Evolutionary conservation across 1,140 invertebrate species (phyloP).

Genomic region (Lepidurus arcticus): DNA sequence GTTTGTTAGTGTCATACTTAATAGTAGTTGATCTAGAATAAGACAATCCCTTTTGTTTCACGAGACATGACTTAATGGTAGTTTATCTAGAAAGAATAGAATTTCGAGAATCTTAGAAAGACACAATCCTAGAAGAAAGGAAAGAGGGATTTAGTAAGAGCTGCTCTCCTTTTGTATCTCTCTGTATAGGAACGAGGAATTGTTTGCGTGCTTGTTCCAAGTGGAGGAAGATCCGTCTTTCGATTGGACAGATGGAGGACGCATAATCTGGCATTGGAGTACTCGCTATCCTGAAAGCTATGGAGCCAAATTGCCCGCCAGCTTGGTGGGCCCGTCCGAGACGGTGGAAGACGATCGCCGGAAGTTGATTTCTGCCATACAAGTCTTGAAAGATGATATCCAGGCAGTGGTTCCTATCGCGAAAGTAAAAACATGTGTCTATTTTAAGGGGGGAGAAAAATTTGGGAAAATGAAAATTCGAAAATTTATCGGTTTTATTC

Average conservation of each 20-base stretch:
- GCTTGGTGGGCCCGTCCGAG: slow-evolving; percentile 44
- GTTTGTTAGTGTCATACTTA: background rate
- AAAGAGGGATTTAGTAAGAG: background rate
- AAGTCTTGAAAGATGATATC: slow-evolving; percentile 90
- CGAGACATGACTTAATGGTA: background rate
- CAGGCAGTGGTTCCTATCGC: slow-evolving; percentile 89
- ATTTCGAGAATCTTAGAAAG: background rate
- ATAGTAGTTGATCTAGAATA: background rate
- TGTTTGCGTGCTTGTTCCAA: slow-evolving; percentile 80
- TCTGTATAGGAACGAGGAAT: slow-evolving; percentile 60
- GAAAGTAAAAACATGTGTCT: slow-evolving; percentile 59
- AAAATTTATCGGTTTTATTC: slow-evolving; percentile 42
- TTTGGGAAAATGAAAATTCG: too few relatives aligned
- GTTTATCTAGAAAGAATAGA: background rate
- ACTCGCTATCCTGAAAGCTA: slow-evolving; percentile 24
- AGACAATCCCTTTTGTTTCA: background rate
- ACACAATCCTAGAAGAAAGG: background rate
- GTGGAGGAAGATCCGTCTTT: slow-evolving; percentile 69
- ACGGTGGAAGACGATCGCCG: slow-evolving; percentile 55
- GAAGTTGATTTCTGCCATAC: slow-evolving; percentile 71
- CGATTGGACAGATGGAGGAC: slow-evolving; percentile 52
- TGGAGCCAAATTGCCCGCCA: slow-evolving; percentile 39
- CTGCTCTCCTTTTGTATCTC: slow-evolving; percentile 29
- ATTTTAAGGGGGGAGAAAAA: background rate
- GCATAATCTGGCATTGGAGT: slow-evolving; percentile 30